Base-by-base conservation (phyloP, 1,140 invertebrate species). In the Oncopodura yosiiana region DNA sequence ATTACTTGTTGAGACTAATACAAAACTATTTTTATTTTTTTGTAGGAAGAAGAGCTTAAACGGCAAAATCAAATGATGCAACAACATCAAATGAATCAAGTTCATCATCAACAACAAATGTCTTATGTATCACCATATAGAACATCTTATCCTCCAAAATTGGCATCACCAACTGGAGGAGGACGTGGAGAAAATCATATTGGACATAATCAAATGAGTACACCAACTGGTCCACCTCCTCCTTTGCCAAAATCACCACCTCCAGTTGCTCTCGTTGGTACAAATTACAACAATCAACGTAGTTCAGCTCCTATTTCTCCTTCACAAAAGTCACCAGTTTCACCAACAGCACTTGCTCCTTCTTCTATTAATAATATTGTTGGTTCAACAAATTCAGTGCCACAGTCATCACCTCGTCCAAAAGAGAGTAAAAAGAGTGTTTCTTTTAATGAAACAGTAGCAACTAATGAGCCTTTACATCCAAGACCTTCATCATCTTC, bases 401-500 rank as follows among this genome's bases (percentile, higher is more conserved):
- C 62, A 0, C 63, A 60, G 39, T 61, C 58, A 36, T 42, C 55
- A 1, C 53, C 58, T 1, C 12, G 56, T 14, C 49, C 53, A 27
- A 61, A 59, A 36, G 48, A 56, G 12, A 59, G 61, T 38, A 65
- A 54, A 27, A 79, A 79, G 62, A 76, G 81, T 53, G 84, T 87
- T n/a, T 85, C 83, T 44, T 87, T 86, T 69, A 81, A 85, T 65
- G 79, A 82, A 64, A 74, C 79, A 3, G 77, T 78, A 53, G 76
- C 77, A 32, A 78, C 77, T 55, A 71, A 68, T 46, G 77, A 79
- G 65, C 71, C 66, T 41, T 64, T n/a, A n/a, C n/a, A n/a, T n/a
- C n/a, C n/a, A n/a, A 68, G 48, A 68, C 66, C 60, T 38, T 58
- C 59, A 38, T 66, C 61, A 29, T 37, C 52, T 39, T 65, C 54